phyloP scores from a whole-genome alignment of 1,140 invertebrate genomes.

The Drosophila paulistorum region DNA sequence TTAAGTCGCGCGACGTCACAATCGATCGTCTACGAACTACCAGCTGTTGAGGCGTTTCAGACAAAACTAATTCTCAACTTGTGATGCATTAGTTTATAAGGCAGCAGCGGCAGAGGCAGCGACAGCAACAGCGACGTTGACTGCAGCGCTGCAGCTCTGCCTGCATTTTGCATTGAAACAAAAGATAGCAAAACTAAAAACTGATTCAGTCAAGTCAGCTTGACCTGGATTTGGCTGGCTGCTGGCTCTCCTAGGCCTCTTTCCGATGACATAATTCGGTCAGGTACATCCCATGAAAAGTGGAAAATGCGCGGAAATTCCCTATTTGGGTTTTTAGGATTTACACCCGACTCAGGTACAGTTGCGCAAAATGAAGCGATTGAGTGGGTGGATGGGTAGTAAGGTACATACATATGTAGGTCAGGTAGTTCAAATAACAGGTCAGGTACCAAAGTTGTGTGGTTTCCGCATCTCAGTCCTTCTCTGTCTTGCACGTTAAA shows the following conservation, averaged over 20 bases:
- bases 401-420: too few relatives aligned
- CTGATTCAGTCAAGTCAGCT: slow-evolving; percentile 27
- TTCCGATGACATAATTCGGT: slow-evolving; percentile 50
- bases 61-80: slow-evolving; percentile 79
- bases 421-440: too few relatives aligned
- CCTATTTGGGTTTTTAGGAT: not conserved
- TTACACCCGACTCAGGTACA: slow-evolving; percentile 23
- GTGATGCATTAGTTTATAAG: slow-evolving; percentile 78
- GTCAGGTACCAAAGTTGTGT: too few relatives aligned
- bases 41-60: slow-evolving; percentile 76
- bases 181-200: slow-evolving; percentile 12
- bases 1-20: slow-evolving; percentile 12
- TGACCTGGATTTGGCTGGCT: slow-evolving; percentile 42
- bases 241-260: slow-evolving; percentile 7
- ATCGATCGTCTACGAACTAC: slow-evolving; percentile 26
- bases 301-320: slow-evolving; percentile 9
- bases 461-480: too few relatives aligned
- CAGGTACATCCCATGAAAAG: slow-evolving; percentile 10
- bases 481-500: too few relatives aligned
- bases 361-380: slow-evolving; percentile 35
- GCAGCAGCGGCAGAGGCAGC: slow-evolving; percentile 25
- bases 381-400: not conserved
- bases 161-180: slow-evolving; percentile 14
- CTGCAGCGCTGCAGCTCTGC: not conserved
- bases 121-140: slow-evolving; percentile 2